Base-by-base conservation (phyloP, 2,888 invertebrate genomes). In the Xylophagus ater region DNA sequence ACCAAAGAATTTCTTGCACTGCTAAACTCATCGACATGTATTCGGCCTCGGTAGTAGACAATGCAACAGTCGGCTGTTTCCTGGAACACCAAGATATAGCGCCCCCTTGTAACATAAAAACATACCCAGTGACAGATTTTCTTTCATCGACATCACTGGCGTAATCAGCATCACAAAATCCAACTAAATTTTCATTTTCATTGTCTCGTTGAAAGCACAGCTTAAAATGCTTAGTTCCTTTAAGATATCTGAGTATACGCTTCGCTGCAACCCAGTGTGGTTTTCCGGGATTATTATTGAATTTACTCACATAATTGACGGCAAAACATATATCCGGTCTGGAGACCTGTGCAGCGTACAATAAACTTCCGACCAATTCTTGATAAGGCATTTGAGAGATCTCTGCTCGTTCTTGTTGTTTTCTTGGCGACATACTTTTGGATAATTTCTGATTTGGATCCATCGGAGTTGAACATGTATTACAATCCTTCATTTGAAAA, bases 401-500 rank as follows among this genome's bases (percentile, higher is more conserved):
- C 23, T 23, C 30, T 19, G 13, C 18, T 30, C 7, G 15, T 18
- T 30, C 30, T 30, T 30, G 5, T 13, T 10, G 15, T 10, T 30
- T 13, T 15, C 14, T 30, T n/a, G 30, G 30, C 6, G 4, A 12
- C 30, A 30, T 17, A 10, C 14, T 13, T 10, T 25, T 25, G 3
- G 12, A 12, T 12, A 12, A 10, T 25, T 25, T 25, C 13, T 12
- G 5, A 9, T 23, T 23, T 4, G 17, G 17, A 18, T 30, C 30
- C 9, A 3, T 9, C 15, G 30, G 30, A 9, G 30, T 10, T 18
- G 10, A 6, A 6, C 10, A n/a, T 7, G 17, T 10, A 30, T 30
- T 30, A 18, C 30, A 30, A 10, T 30, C 30, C 13, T 4, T 7
- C 30, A 30, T 30, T 9, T 30, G 13, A 9, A 30, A 30, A 30